Conservation (phyloP, 2,113 vertebrate species). For the Pheucticus melanocephalus region DNA sequence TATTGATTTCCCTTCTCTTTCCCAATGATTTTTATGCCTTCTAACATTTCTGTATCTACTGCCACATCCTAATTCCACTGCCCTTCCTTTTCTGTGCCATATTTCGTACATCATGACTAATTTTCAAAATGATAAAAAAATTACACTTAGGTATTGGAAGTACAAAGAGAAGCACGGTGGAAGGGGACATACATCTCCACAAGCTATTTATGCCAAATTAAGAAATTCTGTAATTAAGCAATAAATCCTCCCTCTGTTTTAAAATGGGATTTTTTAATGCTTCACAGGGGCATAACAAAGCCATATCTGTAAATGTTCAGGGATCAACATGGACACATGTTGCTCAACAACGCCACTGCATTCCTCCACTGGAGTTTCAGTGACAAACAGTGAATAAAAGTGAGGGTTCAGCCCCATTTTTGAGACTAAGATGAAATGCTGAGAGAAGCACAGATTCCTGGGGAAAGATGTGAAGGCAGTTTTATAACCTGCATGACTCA, state of each 20-base stretch:
- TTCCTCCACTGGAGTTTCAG: not conserved
- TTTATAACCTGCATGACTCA: not conserved
- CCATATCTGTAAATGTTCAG: accelerated
- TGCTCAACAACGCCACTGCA: not conserved
- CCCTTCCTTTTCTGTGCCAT: not conserved
- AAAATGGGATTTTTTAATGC: not conserved
- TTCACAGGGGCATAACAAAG: not conserved
- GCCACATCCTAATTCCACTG: not conserved
- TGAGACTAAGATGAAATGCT: not conserved
- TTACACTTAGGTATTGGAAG: not conserved
- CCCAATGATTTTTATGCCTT: not conserved
- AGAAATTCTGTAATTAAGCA: not conserved
- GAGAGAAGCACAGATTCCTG: not conserved
- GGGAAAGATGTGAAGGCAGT: not conserved
- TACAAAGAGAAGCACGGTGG: not conserved
- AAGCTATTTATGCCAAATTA: not conserved
- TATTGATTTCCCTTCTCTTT: not conserved
- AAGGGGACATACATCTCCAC: not conserved
- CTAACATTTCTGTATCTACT: not conserved
- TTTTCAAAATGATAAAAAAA: not conserved
- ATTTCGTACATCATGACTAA: accelerated
- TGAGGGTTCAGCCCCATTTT: not conserved
- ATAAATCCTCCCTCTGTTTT: not conserved
- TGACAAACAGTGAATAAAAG: not conserved
- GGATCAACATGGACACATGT: not conserved